Evolutionary conservation across 2,797 vertebrate genomes (phyloP).

Genomic region (Hypotaenidia okinawae): DNA sequence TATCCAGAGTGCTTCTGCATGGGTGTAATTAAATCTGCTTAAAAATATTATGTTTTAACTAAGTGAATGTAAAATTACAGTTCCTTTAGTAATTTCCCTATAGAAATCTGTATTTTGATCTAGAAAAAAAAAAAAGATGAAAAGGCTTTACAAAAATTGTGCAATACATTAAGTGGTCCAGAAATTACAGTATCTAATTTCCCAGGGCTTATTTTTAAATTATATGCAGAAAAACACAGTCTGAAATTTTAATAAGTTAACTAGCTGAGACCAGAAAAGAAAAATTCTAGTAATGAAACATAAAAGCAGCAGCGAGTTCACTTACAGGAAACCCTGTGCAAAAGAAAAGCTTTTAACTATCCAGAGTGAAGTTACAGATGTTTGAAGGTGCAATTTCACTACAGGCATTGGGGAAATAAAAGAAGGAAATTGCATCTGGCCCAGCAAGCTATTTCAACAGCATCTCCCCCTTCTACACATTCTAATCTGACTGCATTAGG

Average conservation of each 20-base stretch:
- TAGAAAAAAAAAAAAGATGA: neutral
- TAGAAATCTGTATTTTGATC: neutral
- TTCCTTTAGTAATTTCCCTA: neutral
- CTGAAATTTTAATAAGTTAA: neutral
- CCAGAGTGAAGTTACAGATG: neutral
- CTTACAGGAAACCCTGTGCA: neutral
- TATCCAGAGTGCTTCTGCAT: neutral
- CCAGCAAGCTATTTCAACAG: neutral
- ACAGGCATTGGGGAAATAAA: fast-evolving
- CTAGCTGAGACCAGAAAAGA: neutral
- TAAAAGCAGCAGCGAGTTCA: neutral
- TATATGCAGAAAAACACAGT: neutral
- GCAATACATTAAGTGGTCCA: neutral
- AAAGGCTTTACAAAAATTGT: neutral
- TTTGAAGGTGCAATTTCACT: neutral
- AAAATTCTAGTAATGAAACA: neutral
- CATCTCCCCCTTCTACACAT: neutral
- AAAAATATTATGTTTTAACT: neutral
- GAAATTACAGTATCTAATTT: neutral
- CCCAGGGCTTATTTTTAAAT: neutral
- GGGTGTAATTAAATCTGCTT: neutral
- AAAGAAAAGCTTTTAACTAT: neutral
- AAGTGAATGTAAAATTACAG: neutral
- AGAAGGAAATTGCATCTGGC: neutral
- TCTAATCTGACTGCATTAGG: neutral